Conservation (phyloP, 37 sponge, comb jelly and placozoan genomes). For the Aplysina aerophoba region DNA sequence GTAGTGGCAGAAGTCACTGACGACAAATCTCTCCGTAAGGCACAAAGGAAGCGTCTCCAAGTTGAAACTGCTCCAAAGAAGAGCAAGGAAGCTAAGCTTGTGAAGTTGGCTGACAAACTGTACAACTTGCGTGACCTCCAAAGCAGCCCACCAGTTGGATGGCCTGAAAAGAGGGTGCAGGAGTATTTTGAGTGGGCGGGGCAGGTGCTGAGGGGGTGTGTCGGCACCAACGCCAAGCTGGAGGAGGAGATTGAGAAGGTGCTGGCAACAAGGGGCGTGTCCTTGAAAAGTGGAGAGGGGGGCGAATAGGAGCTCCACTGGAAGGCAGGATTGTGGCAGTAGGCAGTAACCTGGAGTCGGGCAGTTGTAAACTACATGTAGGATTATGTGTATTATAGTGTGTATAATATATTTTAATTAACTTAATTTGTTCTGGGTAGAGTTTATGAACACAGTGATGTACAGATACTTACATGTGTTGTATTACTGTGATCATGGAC, state of each 20-base stretch:
- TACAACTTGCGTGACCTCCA: conserved; percentile 92
- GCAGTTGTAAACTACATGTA: no score
- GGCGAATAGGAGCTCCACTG: no score
- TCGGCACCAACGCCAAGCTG: conserved; percentile 80
- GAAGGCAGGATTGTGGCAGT: no score
- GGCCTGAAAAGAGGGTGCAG: conserved; percentile 82
- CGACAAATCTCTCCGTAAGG: conserved; percentile 88
- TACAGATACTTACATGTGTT: no score
- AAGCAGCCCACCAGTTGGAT: conserved; percentile 71
- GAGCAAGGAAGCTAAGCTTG: conserved; percentile 81
- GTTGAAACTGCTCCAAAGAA: conserved; percentile 86
- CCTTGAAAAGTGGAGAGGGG: conserved; percentile 26
- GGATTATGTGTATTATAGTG: no score
- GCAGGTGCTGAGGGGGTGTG: conserved; percentile 67
- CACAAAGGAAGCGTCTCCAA: conserved; percentile 89
- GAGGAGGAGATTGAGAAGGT: conserved; percentile 68
- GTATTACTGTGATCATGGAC: no score
- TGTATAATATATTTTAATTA: no score
- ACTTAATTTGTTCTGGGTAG: no score
- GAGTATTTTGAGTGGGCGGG: conserved; percentile 91
- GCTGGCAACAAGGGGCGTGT: conserved; percentile 45
- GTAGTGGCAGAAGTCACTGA: conserved; percentile 88
- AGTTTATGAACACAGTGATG: no score
- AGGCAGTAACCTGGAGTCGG: no score
- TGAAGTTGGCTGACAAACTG: conserved; percentile 95